Conservation (phyloP, 2,888 invertebrate genomes). For the Eupelmus urozonus region DNA sequence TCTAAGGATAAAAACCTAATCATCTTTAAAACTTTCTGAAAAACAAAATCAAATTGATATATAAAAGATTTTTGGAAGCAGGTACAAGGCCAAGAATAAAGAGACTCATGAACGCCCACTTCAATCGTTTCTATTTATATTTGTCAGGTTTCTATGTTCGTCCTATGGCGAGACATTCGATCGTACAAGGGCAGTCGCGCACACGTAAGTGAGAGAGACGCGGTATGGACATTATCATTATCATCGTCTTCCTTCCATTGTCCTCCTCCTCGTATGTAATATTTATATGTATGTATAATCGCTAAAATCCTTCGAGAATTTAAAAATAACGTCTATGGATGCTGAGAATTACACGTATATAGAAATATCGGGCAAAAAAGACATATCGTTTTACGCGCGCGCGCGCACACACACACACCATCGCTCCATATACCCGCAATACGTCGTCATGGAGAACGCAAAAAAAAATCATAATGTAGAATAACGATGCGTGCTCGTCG, state of each 20-base stretch:
- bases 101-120: constrained; percentile 9
- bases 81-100: constrained; percentile 15
- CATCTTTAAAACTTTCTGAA: too few relatives aligned
- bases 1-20: too few relatives aligned
- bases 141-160: constrained; percentile 50
- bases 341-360: constrained; percentile 61
- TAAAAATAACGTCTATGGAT: constrained; percentile 70
- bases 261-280: constrained; percentile 14
- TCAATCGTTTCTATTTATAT: constrained; percentile 55
- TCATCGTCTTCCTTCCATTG: constrained; percentile 7
- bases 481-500: too few relatives aligned
- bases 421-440: too few relatives aligned
- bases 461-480: too few relatives aligned
- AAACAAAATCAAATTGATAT: too few relatives aligned
- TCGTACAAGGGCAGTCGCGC: constrained; percentile 52
- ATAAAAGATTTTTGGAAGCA: background rate
- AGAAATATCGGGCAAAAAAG: constrained; percentile 66
- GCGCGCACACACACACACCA: constrained; percentile 16
- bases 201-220: constrained; percentile 44
- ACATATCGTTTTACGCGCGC: too few relatives aligned
- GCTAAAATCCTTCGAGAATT: constrained; percentile 57
- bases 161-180: constrained; percentile 53
- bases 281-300: constrained; percentile 36
- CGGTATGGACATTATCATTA: constrained; percentile 39
- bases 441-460: too few relatives aligned